phyloP scores from a whole-genome alignment of 1,140 invertebrate genomes.

The Chrysoperla carnea region DNA sequence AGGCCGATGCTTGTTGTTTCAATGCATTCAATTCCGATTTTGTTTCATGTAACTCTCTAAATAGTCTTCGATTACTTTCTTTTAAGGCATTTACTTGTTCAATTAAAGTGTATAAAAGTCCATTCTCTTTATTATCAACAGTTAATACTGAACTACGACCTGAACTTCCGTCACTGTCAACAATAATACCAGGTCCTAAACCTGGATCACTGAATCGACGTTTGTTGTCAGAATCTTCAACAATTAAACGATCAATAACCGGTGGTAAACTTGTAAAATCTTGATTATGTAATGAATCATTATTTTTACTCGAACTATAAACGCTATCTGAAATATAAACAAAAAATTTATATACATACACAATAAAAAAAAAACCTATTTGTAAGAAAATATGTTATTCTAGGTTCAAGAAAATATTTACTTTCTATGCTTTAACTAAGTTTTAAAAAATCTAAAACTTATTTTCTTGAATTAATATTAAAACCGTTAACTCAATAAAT shows the following conservation, averaged over 20 bases:
- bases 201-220: conserved; percentile 35
- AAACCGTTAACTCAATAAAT: no score
- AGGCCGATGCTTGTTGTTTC: conserved; percentile 25
- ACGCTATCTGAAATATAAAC: no score
- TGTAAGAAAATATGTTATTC: no score
- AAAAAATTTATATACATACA: no score
- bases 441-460: no score
- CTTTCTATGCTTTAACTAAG: no score
- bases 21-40: conserved; percentile 28
- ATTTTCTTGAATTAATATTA: no score
- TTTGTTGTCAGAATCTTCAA: conserved; percentile 22
- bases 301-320: conserved; percentile 17
- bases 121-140: conserved; percentile 26
- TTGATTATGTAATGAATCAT: conserved; percentile 10
- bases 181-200: conserved; percentile 26
- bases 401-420: conserved; percentile 6
- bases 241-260: conserved; percentile 7
- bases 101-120: conserved; percentile 26
- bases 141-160: conserved; percentile 22
- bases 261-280: conserved; percentile 30
- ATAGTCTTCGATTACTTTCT: conserved; percentile 30
- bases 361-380: no score
- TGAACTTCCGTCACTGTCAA: conserved; percentile 23
- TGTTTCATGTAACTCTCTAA: conserved; percentile 30
- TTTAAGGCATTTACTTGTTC: conserved; percentile 30